These are phyloP conservation scores for Nylanderia fulva DNA, from an alignment of 1,140 invertebrate species.

Conservation along the genomic window DNA sequence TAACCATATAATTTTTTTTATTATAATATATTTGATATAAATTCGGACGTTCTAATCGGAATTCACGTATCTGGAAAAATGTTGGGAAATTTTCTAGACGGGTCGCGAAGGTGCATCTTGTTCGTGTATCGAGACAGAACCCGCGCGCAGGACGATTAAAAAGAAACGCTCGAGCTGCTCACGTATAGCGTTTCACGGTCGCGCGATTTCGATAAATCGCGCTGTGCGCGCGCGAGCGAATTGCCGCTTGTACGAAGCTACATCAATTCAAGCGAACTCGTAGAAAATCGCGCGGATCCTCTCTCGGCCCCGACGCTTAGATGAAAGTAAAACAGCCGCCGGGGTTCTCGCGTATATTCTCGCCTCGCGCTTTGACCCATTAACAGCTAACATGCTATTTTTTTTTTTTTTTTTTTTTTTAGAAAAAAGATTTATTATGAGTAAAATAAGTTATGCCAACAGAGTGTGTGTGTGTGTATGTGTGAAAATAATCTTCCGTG, in stretches of 20 bases:
- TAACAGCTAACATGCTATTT: background rate
- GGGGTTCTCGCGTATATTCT: background rate
- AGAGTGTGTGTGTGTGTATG: no score
- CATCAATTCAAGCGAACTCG: constrained; percentile 34
- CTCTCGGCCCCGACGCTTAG: background rate
- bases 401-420: no score
- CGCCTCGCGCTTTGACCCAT: constrained; percentile 15
- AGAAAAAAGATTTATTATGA: background rate
- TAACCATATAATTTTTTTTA: no score
- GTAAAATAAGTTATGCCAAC: constrained; percentile 1
- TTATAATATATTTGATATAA: no score
- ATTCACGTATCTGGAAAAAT: no score
- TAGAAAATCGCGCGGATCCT: constrained; percentile 36
- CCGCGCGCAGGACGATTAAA: constrained; percentile 61
- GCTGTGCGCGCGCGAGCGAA: background rate
- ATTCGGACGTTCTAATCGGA: no score
- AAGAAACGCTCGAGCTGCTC: constrained; percentile 68
- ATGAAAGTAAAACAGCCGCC: constrained; percentile 52
- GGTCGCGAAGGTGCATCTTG: background rate
- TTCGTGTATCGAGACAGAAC: constrained; percentile 33
- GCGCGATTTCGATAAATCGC: constrained; percentile 70
- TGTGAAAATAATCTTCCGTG: background rate
- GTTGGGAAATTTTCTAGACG: no score
- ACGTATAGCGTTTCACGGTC: constrained; percentile 69
- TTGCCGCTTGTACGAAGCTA: constrained; percentile 42